Percentiles rank a stretch among this genome's conserved stretches.
Conservation (phyloP, 92 coral and sea anemone genomes). For the Phenganax stokvisi region DNA sequence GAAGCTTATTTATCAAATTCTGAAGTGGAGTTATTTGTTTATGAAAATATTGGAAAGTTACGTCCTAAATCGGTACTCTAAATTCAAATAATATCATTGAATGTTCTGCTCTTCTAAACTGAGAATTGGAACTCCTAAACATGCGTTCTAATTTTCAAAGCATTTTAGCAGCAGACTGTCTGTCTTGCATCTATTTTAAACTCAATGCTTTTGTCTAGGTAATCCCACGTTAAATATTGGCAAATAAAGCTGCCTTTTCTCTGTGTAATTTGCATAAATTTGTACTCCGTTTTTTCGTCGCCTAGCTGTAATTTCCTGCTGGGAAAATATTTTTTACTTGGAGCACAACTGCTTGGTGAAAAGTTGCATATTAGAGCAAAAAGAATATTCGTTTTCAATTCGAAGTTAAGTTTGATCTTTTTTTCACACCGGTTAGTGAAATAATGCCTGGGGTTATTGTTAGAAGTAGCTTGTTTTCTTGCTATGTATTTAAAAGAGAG, state of each 20-base stretch:
- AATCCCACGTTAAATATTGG: background rate
- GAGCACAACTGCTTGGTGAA: background rate
- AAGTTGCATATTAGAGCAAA: background rate
- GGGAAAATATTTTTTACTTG: no score
- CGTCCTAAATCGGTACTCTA: no score
- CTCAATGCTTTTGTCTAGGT: background rate
- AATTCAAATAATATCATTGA: no score
- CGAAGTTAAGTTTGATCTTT: background rate
- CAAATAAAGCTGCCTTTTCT: background rate
- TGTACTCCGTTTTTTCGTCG: no score
- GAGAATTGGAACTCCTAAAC: background rate
- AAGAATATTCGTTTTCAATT: background rate
- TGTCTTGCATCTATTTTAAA: background rate
- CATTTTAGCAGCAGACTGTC: background rate
- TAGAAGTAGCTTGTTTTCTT: background rate
- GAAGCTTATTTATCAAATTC: no score
- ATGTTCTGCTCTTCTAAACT: background rate
- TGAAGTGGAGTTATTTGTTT: no score
- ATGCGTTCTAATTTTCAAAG: background rate
- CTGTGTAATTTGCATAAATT: no score
- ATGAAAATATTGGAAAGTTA: no score
- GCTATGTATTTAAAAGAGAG: background rate
- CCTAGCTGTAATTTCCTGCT: no score
- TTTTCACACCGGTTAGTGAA: background rate
- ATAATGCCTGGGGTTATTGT: background rate